Base-by-base conservation (phyloP, 2,797 vertebrate species). In the Ctenopoma kingsleyae region DNA sequence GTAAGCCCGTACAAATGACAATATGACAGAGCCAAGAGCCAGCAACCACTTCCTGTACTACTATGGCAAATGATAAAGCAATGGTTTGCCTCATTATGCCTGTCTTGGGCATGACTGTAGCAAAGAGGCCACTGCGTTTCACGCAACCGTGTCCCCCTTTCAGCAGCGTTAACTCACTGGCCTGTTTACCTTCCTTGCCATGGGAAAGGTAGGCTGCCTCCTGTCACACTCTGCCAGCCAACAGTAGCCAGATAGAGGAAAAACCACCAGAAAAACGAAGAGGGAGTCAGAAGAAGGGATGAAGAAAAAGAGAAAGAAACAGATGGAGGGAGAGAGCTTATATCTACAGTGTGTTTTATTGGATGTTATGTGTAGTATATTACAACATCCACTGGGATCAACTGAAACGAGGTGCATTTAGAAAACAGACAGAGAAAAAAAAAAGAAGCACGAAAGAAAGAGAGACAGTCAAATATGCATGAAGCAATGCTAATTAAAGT, bases 401-500 rank as follows among this genome's bases (percentile, higher is more conserved):
- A 52, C 0, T 66, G 46, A 71, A 78, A 74, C 58, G 6, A 51
- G 48, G 47, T 20, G 47, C 54, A 47, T 57, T 50, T 19, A 47
- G 27, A 70, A 46, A 27, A 66, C 5, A 35, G 51, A 49, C 3
- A 41, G 52, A 57, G 48, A 2, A 15, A n/a, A 2, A 15, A n/a
- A 46, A 30, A 43, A 43, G 17, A 9, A 56, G 41, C 10, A 38
- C 30, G 32, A 56, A 35, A 51, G 15, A 63, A 19, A 43, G 25
- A 55, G 47, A 57, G 35, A 69, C 54, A 53, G 67, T 85, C 55
- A 55, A 82, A 87, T 89, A 81, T 81, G 64, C 76, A 75, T 54
- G 76, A 80, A 88, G 78, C 67, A 76, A 41, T 44, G 52, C 64
- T 89, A 88, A 91, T 90, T 91, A 92, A 69, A 92, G 77, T 68